These are phyloP conservation scores for Psilanteris sp. DNA, from an alignment of 1,140 invertebrate genomes.

Conservation along the genomic window DNA sequence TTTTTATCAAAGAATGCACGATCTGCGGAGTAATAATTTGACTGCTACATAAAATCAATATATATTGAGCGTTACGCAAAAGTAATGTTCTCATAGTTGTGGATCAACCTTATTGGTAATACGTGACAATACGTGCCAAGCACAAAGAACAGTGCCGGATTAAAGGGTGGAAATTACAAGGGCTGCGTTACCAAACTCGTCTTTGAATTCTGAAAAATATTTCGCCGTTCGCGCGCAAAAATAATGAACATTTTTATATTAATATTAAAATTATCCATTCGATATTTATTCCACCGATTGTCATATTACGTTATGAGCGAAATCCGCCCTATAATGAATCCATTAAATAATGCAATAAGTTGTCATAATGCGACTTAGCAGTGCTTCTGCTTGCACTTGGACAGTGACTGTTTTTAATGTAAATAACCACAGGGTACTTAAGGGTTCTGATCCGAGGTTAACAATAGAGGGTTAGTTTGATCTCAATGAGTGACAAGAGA, in stretches of 20 bases:
- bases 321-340: too few relatives aligned
- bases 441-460: slow-evolving; percentile 14
- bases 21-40: too few relatives aligned
- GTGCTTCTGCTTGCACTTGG: slow-evolving; percentile 7
- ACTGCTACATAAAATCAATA: slow-evolving; percentile 17
- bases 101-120: slow-evolving; percentile 56
- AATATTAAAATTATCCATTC: too few relatives aligned
- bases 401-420: slow-evolving; percentile 40
- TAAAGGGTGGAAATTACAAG: slow-evolving; percentile 58
- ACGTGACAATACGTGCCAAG: slow-evolving; percentile 52
- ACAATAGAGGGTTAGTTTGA: slow-evolving; percentile 67
- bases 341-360: too few relatives aligned
- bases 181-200: slow-evolving; percentile 13
- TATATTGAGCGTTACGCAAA: slow-evolving; percentile 20
- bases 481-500: slow-evolving; percentile 68
- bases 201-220: slow-evolving; percentile 36
- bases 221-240: slow-evolving; percentile 3
- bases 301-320: too few relatives aligned
- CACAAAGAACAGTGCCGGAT: slow-evolving; percentile 61
- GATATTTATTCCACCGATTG: too few relatives aligned
- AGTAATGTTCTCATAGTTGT: slow-evolving; percentile 39
- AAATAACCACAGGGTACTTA: slow-evolving; percentile 51
- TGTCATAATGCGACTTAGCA: slow-evolving; percentile 1
- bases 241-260: too few relatives aligned
- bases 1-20: too few relatives aligned